Evolutionary conservation across 2,113 vertebrate species (phyloP).

Genomic region (Poecilia latipinna): DNA sequence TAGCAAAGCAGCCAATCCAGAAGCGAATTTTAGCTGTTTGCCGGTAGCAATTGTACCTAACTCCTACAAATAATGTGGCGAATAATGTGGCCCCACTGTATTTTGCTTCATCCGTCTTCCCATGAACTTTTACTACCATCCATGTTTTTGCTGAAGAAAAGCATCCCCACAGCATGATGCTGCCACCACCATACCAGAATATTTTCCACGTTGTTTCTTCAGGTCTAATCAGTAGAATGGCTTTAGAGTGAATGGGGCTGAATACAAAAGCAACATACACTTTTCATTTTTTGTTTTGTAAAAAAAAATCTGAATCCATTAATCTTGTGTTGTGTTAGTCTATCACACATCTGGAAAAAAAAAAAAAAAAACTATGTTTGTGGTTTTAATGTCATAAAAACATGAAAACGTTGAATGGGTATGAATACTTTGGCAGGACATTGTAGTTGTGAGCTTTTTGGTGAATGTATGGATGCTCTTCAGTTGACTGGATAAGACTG

Average conservation of each 20-base stretch:
- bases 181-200: too few relatives aligned
- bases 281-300: neutral
- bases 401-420: neutral
- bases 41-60: too few relatives aligned
- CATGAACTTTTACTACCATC: too few relatives aligned
- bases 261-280: neutral
- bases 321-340: neutral
- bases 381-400: neutral
- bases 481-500: conserved; percentile 55
- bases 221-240: too few relatives aligned
- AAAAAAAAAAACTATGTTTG: neutral
- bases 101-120: too few relatives aligned
- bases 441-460: conserved; percentile 1
- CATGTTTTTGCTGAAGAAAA: too few relatives aligned
- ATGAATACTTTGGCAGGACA: neutral
- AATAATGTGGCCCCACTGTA: too few relatives aligned
- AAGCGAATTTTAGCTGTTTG: too few relatives aligned
- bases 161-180: too few relatives aligned
- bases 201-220: too few relatives aligned
- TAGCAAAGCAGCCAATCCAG: too few relatives aligned
- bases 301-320: neutral
- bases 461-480: conserved; percentile 31
- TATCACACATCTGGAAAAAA: neutral
- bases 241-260: neutral
- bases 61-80: too few relatives aligned